These are phyloP conservation scores for Drosophila nr. fundita DNA, from an alignment of 2,888 invertebrate species.

Conservation along the genomic window DNA sequence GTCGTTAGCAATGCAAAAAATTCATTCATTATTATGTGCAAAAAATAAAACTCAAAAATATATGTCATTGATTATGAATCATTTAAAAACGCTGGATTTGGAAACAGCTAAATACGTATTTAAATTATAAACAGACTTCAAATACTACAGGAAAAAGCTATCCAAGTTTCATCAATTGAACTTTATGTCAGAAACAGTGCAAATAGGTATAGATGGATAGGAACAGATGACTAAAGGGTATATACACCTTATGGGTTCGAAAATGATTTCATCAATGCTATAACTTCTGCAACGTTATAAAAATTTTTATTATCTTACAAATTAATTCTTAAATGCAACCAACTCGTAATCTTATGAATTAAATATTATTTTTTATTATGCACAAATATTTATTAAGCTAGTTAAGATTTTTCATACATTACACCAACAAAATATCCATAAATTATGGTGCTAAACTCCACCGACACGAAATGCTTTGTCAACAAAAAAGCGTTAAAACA, in stretches of 20 bases:
- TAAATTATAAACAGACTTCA: background rate
- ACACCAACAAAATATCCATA: conserved; percentile 4
- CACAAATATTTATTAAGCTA: background rate
- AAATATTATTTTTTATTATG: background rate
- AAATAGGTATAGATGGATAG: background rate
- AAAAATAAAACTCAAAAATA: background rate
- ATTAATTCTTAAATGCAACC: background rate
- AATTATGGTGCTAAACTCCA: conserved; percentile 15
- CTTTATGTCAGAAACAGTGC: accelerated
- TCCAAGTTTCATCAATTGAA: background rate
- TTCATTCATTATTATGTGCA: background rate
- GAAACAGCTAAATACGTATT: background rate
- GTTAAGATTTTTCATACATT: too few species aligned
- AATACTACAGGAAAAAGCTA: background rate
- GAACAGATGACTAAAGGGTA: background rate
- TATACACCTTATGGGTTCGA: background rate
- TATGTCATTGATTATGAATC: background rate
- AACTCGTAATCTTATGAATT: background rate
- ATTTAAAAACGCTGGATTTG: background rate
- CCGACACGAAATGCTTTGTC: conserved; percentile 35
- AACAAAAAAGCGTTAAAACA: conserved; percentile 6
- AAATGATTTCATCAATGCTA: background rate
- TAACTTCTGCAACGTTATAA: background rate
- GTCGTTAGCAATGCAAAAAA: background rate
- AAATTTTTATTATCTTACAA: background rate